Base-by-base conservation (phyloP, 1,140 invertebrate genomes). In the Penaeus japonicus region DNA sequence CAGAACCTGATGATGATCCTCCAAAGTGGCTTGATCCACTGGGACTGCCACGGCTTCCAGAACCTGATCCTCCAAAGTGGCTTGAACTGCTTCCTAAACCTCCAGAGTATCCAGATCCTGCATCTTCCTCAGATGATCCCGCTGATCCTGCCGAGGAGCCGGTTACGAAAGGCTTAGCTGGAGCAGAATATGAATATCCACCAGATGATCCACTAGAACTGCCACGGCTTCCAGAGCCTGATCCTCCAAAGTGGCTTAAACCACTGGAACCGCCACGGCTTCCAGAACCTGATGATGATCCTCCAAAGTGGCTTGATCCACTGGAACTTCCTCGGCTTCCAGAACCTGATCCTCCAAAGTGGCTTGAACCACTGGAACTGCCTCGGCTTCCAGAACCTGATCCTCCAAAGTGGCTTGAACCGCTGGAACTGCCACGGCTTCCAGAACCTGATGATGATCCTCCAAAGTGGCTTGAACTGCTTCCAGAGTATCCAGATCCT, bases 361-460 rank as follows among this genome's bases (percentile, higher is more conserved):
- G 12, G n/a, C 73, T 59, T n/a, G 75, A 62, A 77, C 87, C 87
- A 83, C 78, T 35, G 24, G 57, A 57, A 85, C 53, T 77, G 24
- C 22, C 57, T 10, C 57, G 54, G 20, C 59, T 78, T n/a, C 80
- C 54, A 24, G 89, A 65, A 15, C 53, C 59, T 39, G 84, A 22
- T 35, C 32, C 30, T 22, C 73, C 59, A 17, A 39, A 65, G 39
- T 57, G n/a, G 5, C 22, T n/a, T 15, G 24, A 32, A 53, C 65
- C 15, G 20, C 65, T 47, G 27, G 84, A 75, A 39, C 62, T 30
- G 62, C 30, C n/a, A 70, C 62, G 4, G 30, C 62, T 70, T 70
- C 62, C 62, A 30, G 62, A 70, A n/a, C 62, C 47, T 47, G 47
- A 39, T 39, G 35, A 39, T 39, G 35, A 47, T 47, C 47, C 47